Conservation (phyloP, 2,797 vertebrate species). For the Gymnothorax reevesii region DNA sequence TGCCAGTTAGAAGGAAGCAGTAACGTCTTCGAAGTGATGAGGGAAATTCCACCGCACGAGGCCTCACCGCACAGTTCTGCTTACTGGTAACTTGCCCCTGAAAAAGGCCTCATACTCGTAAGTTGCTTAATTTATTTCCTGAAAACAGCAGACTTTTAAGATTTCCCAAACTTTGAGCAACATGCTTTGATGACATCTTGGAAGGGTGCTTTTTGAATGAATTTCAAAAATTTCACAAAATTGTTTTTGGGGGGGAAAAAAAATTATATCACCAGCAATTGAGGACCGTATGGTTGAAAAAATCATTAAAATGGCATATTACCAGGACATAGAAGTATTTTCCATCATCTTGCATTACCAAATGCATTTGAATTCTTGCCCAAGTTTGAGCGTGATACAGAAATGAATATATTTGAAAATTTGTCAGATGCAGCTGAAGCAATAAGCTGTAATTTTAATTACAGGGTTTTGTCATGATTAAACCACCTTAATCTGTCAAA, state of each 20-base stretch:
- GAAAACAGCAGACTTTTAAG: not conserved
- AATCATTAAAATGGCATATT: not conserved
- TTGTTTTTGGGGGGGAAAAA: not conserved
- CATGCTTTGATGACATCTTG: not conserved
- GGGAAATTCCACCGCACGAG: not conserved
- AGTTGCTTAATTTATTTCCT: not conserved
- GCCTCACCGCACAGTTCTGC: not conserved
- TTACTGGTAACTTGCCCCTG: not conserved
- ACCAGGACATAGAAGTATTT: not conserved
- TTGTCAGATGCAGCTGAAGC: not conserved
- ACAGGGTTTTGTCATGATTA: not conserved
- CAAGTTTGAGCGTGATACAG: not conserved
- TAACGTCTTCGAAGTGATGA: not conserved
- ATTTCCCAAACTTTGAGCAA: not conserved
- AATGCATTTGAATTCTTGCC: not conserved
- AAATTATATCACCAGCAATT: not conserved
- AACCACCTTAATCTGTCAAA: not conserved
- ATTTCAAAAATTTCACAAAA: not conserved
- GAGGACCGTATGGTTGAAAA: not conserved
- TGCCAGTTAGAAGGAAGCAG: not conserved
- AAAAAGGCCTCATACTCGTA: not conserved
- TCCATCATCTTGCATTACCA: conserved; percentile 3
- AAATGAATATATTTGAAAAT: not conserved
- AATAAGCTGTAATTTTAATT: not conserved
- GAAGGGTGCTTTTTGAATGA: not conserved